Base-by-base conservation (phyloP, 2,797 vertebrate species). In the Alca torda region DNA sequence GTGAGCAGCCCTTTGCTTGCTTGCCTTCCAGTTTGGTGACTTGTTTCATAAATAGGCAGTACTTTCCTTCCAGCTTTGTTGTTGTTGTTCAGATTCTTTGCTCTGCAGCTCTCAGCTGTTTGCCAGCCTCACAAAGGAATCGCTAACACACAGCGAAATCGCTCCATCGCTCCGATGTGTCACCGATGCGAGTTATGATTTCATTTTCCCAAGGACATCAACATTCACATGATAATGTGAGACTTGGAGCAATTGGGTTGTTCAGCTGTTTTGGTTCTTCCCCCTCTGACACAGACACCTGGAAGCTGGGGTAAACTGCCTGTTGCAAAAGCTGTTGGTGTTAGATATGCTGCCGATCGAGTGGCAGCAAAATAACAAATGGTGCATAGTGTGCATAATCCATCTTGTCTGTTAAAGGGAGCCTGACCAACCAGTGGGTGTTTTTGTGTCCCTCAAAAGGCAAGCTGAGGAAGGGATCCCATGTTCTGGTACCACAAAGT, bases 21-120 rank as follows among this genome's bases (percentile, higher is more conserved):
- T 61, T 51, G 91, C 87, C 57, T 94, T 41, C 89, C 46, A 26
- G 68, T 81, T 90, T 46, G 75, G 69, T 50, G 83, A 67, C 80
- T 90, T 73, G 84, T 37, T 80, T 91, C 72, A 25, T 63, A 83
- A 91, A 89, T 50, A 82, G 89, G 75, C 91, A 84, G 85, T 19
- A 96, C 96, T 96, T 95, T 93, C 91, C 96, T 96, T 91, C 79
- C 85, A 95, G 96, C 93, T 93, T 94, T 85, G 84, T 95, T 86
- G 89, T 86, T 90, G 91, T 91, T 89, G 73, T 94, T 68, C 65
- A 56, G 84, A 59, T 95, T 76, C 95, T 95, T 94, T 91, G 91
- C 95, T 94, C 82, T 96, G 96, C 94, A 76, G 86, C 94, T 89
- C 90, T 95, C 91, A 87, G 85, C 90, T 97, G 91, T 91, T 94